Evolutionary conservation across 2,113 vertebrate species (phyloP).

Genomic region (Australoheros scitulus): DNA sequence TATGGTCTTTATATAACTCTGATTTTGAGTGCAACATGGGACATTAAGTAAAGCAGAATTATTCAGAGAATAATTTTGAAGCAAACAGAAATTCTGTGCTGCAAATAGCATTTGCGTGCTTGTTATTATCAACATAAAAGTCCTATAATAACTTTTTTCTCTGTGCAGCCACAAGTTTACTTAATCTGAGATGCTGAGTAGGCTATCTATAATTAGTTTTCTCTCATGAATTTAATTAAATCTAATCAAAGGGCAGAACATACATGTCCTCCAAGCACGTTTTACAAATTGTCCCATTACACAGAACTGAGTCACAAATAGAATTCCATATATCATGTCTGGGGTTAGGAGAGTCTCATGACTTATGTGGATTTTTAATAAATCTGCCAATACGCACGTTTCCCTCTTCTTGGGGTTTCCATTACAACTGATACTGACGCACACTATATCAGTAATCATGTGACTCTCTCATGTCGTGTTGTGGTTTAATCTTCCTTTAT

Average conservation of each 20-base stretch:
- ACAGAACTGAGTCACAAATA: background rate
- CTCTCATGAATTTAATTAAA: background rate
- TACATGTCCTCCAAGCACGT: background rate
- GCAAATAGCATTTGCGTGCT: background rate
- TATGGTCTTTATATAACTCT: background rate
- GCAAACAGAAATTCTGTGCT: too few species aligned
- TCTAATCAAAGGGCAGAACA: fast-evolving
- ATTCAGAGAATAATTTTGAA: background rate
- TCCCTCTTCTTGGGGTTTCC: background rate
- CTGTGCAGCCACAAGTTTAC: fast-evolving
- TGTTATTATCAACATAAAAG: background rate
- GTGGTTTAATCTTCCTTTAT: background rate
- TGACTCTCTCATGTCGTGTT: background rate
- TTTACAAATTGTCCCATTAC: background rate
- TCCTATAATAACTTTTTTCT: background rate
- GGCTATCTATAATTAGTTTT: background rate
- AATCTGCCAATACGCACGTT: fast-evolving
- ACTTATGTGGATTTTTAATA: too few species aligned
- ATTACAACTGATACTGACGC: background rate
- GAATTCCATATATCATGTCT: background rate
- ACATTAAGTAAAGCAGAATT: too few species aligned
- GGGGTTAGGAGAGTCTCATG: background rate
- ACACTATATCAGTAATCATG: background rate
- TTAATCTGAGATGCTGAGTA: background rate
- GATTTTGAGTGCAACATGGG: too few species aligned